Conservation (phyloP, 1,140 invertebrate genomes). For the Chionoecetes opilio region DNA sequence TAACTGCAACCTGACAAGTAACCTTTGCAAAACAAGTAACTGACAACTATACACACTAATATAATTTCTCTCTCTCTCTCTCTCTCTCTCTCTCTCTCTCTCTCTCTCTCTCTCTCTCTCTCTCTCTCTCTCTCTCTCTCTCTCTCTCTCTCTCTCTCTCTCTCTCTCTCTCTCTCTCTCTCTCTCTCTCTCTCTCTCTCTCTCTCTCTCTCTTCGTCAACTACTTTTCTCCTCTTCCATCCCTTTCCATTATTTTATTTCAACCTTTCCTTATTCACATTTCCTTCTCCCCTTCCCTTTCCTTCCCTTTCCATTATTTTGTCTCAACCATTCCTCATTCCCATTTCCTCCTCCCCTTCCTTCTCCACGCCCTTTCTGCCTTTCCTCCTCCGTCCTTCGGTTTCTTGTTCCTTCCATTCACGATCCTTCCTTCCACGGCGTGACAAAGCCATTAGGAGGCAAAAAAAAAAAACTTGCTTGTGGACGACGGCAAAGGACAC, state of each 20-base stretch:
- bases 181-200: too few species aligned
- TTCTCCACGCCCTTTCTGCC: too few species aligned
- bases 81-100: background rate
- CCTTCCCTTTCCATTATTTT: background rate
- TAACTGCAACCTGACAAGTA: too few species aligned
- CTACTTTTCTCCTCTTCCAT: background rate
- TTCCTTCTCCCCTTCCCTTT: background rate
- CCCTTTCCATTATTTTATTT: background rate
- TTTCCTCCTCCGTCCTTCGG: too few species aligned
- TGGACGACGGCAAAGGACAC: too few species aligned
- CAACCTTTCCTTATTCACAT: background rate
- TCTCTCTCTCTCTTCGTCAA: background rate
- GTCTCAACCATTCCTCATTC: background rate
- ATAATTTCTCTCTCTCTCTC: slow-evolving; percentile 29
- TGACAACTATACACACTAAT: too few species aligned
- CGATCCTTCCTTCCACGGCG: too few species aligned
- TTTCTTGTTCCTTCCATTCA: background rate
- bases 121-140: background rate
- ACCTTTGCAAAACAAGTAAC: too few species aligned
- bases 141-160: background rate
- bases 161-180: background rate
- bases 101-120: background rate
- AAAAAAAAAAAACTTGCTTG: too few species aligned
- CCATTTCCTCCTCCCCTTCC: too few species aligned
- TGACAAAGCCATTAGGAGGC: too few species aligned